phyloP scores from a whole-genome alignment of 2,797 vertebrate species.

The Bothrops alternatus region DNA sequence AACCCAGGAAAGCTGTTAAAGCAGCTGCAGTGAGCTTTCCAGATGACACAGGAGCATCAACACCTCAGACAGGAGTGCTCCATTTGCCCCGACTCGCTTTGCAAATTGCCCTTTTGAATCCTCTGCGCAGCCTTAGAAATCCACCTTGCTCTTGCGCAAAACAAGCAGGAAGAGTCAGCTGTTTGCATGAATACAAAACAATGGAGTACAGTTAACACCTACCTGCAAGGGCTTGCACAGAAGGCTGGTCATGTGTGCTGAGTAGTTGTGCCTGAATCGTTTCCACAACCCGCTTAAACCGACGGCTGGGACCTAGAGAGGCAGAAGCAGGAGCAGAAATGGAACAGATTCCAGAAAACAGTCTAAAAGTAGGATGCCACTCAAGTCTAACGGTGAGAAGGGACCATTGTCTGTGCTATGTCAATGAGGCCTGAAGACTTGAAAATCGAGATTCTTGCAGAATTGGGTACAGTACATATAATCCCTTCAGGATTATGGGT shows the following conservation, averaged over 20 bases:
- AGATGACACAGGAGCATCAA: not conserved
- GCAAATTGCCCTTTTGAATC: not conserved
- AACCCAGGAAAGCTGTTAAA: not conserved
- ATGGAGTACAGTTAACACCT: constrained; percentile 33
- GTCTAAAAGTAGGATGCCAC: not conserved
- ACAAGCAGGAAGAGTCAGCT: not conserved
- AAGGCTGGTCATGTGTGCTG: constrained; percentile 89
- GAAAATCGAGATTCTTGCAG: not conserved
- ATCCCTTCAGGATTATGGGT: not conserved
- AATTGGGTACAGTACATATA: not conserved
- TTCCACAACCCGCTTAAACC: constrained; percentile 92
- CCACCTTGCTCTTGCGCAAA: not conserved
- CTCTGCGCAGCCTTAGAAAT: not conserved
- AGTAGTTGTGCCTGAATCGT: constrained; percentile 92
- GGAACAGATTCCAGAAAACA: too few species aligned
- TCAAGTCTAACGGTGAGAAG: not conserved
- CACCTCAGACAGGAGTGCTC: not conserved
- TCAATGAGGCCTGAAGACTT: not conserved
- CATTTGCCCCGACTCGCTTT: not conserved
- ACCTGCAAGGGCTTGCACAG: constrained; percentile 88
- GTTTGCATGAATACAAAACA: not conserved
- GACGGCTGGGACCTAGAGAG: constrained; percentile 85
- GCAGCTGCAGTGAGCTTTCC: not conserved
- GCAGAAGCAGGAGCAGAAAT: not conserved
- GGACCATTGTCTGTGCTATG: not conserved